Percentiles rank a stretch among this genome's conserved stretches.
phyloP scores from a whole-genome alignment of 2,113 vertebrate species.

The Jacana jacana region DNA sequence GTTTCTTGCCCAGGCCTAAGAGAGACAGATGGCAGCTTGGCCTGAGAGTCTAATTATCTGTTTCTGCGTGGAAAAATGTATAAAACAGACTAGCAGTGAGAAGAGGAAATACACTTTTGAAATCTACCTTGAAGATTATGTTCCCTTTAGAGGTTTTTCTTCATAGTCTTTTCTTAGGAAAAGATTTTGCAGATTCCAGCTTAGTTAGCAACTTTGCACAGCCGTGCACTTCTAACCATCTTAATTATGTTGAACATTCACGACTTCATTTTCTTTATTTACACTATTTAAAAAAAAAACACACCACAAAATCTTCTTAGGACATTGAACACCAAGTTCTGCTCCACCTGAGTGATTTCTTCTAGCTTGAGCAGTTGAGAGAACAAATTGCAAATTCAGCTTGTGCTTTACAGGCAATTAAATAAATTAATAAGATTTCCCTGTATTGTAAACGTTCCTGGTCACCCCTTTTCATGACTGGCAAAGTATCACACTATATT shows the following conservation, averaged over 20 bases:
- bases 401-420: background rate
- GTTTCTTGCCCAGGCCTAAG: background rate
- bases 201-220: background rate
- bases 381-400: background rate
- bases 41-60: background rate
- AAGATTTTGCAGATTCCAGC: background rate
- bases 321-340: background rate
- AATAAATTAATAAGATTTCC: background rate
- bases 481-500: background rate
- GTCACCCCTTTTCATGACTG: background rate
- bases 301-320: background rate
- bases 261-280: background rate
- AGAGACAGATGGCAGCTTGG: background rate
- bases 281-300: too few relatives aligned
- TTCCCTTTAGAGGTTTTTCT: background rate
- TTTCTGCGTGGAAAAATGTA: background rate
- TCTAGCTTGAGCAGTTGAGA: background rate
- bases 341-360: background rate
- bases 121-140: background rate
- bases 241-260: background rate
- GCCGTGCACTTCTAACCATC: background rate
- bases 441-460: background rate
- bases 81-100: background rate
- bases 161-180: background rate
- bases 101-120: background rate